Base-by-base conservation (phyloP, 2,113 vertebrate genomes). In the Centropristis striata region DNA sequence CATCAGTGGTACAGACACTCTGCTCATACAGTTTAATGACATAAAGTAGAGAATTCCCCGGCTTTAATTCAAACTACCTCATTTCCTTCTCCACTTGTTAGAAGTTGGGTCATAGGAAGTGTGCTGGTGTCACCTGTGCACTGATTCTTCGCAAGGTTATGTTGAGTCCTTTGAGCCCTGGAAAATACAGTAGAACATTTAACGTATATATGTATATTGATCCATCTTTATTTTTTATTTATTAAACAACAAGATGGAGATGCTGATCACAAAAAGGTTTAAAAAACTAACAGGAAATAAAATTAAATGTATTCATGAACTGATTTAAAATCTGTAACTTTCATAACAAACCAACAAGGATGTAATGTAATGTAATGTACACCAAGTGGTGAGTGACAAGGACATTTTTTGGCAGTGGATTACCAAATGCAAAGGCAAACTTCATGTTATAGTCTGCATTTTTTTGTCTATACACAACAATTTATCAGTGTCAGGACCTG, bases 51-150 rank as follows among this genome's bases (percentile, higher is more conserved):
- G 39, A 50, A 21, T 1, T 14, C 4, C 27, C 3, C n/a, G 18
- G 18, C 10, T 67, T 4, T 23, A 18, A 36, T 4, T 61, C 12
- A 49, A 44, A 23, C 15, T 81, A 86, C 84, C 81, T 76, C 51
- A 18, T 73, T 57, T 66, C 10, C 37, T 3, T 67, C 36, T 36
- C 13, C 42, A 42, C 14, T 58, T 14, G 21, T 27, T 11, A 2
- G 15, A 46, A 20, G 36, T 59, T 71, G 65, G 51, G 15, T 60
- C 51, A 23, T 3, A 1, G 46, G 13, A 42, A 23, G 28, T 13
- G 23, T 44, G n/a, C 23, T 60, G 46, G 13, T 9, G 64, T 58
- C 57, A 8, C 13, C 54, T n/a, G 14, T 15, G 5, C 5, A 2
- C 46, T 64, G 57, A 69, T 9, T 8, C 44, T 46, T 53, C 4